Evolutionary conservation across 2,113 vertebrate genomes (phyloP).

Genomic region (Pseudorhombus dupliciocellatus): DNA sequence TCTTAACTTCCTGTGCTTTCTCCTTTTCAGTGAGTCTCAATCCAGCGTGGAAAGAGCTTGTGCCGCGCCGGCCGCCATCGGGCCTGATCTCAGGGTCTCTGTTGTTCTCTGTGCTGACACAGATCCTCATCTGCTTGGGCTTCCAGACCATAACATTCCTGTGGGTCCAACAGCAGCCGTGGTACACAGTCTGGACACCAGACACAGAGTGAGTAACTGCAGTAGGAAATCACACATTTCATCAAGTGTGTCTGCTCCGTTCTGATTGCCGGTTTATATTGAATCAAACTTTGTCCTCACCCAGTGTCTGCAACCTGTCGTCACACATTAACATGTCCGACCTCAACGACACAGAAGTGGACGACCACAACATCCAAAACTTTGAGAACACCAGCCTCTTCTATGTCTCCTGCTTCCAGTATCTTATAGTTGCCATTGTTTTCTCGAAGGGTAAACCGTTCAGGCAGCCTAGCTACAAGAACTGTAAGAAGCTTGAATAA

Average conservation of each 20-base stretch:
- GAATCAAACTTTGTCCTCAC: slow-evolving; percentile 17
- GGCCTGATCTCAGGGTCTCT: slow-evolving; percentile 94
- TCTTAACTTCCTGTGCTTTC: background rate
- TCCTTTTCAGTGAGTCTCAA: slow-evolving; percentile 92
- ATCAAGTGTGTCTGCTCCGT: background rate
- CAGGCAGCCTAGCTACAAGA: slow-evolving; percentile 96
- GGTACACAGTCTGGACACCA: slow-evolving; percentile 86
- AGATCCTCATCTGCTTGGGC: slow-evolving; percentile 92
- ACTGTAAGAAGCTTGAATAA: slow-evolving; percentile 81
- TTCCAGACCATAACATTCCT: slow-evolving; percentile 92
- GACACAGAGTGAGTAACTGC: slow-evolving; percentile 85
- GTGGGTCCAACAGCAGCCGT: slow-evolving; percentile 87
- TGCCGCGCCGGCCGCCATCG: slow-evolving; percentile 89
- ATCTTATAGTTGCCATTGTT: slow-evolving; percentile 93
- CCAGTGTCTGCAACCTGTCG: slow-evolving; percentile 84
- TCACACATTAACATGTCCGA: slow-evolving; percentile 64
- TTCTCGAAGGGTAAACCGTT: slow-evolving; percentile 99
- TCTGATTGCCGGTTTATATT: background rate
- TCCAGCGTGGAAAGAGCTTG: slow-evolving; percentile 94
- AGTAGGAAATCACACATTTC: background rate
- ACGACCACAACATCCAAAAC: slow-evolving; percentile 90
- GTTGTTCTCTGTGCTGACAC: slow-evolving; percentile 92
- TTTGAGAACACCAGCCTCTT: slow-evolving; percentile 98
- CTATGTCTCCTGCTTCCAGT: slow-evolving; percentile 97
- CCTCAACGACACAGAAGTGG: slow-evolving; percentile 78